Base-by-base conservation (phyloP, 2,113 vertebrate species). In the Corydoras maculifer region DNA sequence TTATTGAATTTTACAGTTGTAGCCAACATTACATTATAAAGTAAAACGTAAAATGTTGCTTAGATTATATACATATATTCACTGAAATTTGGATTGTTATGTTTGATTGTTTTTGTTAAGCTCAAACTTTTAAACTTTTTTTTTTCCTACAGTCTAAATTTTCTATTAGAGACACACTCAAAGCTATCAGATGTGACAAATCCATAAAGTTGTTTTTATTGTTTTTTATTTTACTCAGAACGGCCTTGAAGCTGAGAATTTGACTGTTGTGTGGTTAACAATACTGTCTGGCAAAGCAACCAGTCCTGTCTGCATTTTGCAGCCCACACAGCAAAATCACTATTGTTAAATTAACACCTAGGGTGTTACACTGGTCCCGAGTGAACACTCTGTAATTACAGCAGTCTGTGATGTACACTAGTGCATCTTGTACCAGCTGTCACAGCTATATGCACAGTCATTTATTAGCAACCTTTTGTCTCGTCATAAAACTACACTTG, bases 281-380 rank as follows among this genome's bases (percentile, higher is more conserved):
- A n/a, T 62, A 43, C 49, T 68, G 65, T 68, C 50, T 55, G 32
- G 63, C 57, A 55, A 62, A 15, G 4, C 58, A 57, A 43, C 58
- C 11, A 48, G 59, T 48, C 15, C 30, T 13, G 63, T 29, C 65
- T 73, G 35, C 58, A 31, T 55, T 68, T 67, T n/a, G n/a, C 65
- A 43, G 58, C 58, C 72, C 65, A 74, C 72, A 31, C 58, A 48
- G 58, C 50, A 62, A 61, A 74, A 48, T 48, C 15, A 62, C 64
- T 67, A 55, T 74, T 68, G 72, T 74, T 68, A 74, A 74, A 68
- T 68, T 72, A 74, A 74, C 72, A 74, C 72, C 65, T 68, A 68
- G 49, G 43, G 31, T 68, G 65, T 48, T 57, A 62, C 15, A 14
- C 50, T 61, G 53, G 49, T 68, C 64, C 50, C 18, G 8, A 74